Percentiles rank a stretch among this genome's conserved stretches.
Evolutionary conservation across 1,140 invertebrate genomes (phyloP).

Genomic region (Galleria mellonella): DNA sequence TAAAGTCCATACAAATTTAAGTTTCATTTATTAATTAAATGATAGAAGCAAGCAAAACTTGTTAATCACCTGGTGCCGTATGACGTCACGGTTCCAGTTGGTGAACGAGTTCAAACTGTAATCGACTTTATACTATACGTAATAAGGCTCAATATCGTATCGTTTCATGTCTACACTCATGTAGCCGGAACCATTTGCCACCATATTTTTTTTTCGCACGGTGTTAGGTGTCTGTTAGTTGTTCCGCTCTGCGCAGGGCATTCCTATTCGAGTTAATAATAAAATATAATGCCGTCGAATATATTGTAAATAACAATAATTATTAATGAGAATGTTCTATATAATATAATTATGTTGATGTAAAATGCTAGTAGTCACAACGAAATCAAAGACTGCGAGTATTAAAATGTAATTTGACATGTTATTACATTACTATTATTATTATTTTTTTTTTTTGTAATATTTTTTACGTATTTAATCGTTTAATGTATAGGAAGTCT

Average conservation of each 20-base stretch:
- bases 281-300: constrained; percentile 62
- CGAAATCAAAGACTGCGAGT: constrained; percentile 71
- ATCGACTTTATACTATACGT: too few relatives aligned
- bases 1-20: too few relatives aligned
- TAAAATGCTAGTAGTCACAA: constrained; percentile 70
- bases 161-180: too few relatives aligned
- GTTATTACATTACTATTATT: constrained; percentile 36
- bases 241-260: constrained; percentile 51
- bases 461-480: constrained; percentile 55
- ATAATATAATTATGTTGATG: constrained; percentile 15
- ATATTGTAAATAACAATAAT: constrained; percentile 50
- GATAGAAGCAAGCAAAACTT: too few relatives aligned
- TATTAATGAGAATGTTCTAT: constrained; percentile 15
- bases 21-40: too few relatives aligned
- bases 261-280: constrained; percentile 56
- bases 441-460: constrained; percentile 35
- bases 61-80: too few relatives aligned
- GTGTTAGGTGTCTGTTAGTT: constrained; percentile 31
- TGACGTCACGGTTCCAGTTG: too few relatives aligned
- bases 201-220: constrained; percentile 24
- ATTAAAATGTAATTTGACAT: constrained; percentile 51
- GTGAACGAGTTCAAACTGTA: too few relatives aligned
- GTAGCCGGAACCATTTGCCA: constrained; percentile 23
- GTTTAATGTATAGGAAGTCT: constrained; percentile 28
- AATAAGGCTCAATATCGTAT: too few relatives aligned